phyloP scores from a whole-genome alignment of 2,888 invertebrate species.

The Tribolium freemani region DNA sequence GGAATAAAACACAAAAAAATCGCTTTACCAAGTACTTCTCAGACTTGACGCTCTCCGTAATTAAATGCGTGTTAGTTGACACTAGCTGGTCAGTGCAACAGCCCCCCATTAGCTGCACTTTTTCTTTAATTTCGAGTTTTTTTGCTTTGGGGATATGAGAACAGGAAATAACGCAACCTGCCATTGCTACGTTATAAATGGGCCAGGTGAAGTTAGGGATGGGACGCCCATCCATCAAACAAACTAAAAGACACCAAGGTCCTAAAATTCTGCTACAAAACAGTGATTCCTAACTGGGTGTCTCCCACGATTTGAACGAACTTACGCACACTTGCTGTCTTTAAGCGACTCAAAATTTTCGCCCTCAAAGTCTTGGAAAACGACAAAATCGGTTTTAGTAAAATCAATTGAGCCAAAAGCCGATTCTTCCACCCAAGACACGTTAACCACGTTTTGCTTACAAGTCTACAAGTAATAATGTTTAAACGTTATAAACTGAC shows the following conservation, averaged over 20 bases:
- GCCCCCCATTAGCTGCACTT: slow-evolving; percentile 85
- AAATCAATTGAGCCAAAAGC: slow-evolving; percentile 72
- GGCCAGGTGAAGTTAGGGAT: slow-evolving; percentile 84
- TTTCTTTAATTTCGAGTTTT: slow-evolving; percentile 74
- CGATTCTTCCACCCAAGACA: slow-evolving; percentile 76
- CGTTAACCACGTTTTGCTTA: slow-evolving; percentile 72
- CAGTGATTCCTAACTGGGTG: background rate
- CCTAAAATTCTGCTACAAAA: slow-evolving; percentile 80
- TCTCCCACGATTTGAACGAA: slow-evolving; percentile 50
- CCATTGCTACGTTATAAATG: slow-evolving; percentile 87
- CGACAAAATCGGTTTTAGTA: slow-evolving; percentile 80
- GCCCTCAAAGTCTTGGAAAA: slow-evolving; percentile 85
- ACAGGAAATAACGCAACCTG: slow-evolving; percentile 76
- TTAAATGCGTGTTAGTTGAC: slow-evolving; percentile 82
- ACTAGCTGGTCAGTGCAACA: slow-evolving; percentile 76
- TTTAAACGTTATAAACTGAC: background rate
- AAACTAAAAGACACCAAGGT: slow-evolving; percentile 83
- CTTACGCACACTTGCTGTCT: slow-evolving; percentile 79
- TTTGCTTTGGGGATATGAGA: slow-evolving; percentile 67
- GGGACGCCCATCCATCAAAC: slow-evolving; percentile 78
- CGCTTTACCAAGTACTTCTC: slow-evolving; percentile 81
- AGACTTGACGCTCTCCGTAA: slow-evolving; percentile 83
- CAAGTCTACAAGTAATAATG: slow-evolving; percentile 52
- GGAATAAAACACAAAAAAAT: too few relatives aligned
- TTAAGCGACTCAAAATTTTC: slow-evolving; percentile 77